Percentiles rank a stretch among this genome's conserved stretches.
Evolutionary conservation across 1,140 invertebrate species (phyloP).

Genomic region (Leguminivora glycinivorella): DNA sequence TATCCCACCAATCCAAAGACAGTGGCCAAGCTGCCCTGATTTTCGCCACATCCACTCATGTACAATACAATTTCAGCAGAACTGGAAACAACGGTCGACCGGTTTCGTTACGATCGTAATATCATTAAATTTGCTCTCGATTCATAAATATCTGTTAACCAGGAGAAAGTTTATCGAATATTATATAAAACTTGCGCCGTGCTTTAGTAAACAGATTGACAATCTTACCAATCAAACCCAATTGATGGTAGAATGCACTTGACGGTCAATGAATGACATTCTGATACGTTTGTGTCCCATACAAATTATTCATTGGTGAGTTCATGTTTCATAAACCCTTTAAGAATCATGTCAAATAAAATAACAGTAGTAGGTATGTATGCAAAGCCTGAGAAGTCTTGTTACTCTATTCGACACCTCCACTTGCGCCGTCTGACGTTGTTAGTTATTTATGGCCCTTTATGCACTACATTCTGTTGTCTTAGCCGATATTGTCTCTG

Average conservation of each 20-base stretch:
- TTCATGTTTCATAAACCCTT: not conserved
- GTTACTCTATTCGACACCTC: conserved; percentile 14
- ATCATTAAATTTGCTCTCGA: conserved; percentile 11
- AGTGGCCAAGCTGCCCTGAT: conserved; percentile 11
- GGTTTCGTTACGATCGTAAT: conserved; percentile 11
- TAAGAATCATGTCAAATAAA: not conserved
- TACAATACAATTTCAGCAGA: conserved; percentile 5
- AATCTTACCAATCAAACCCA: conserved; percentile 58
- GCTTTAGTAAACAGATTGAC: conserved; percentile 15
- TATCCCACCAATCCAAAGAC: not conserved
- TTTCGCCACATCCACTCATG: conserved; percentile 5
- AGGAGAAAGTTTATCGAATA: conserved; percentile 23
- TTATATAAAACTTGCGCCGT: not conserved
- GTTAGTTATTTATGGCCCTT: conserved; percentile 17
- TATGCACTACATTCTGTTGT: not conserved
- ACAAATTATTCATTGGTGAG: conserved; percentile 20
- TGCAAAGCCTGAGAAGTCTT: not conserved
- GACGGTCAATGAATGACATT: conserved; percentile 33
- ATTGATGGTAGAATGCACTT: conserved; percentile 46
- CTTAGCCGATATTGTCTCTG: conserved; percentile 1
- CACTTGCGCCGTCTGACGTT: conserved; percentile 11
- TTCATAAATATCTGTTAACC: conserved; percentile 9
- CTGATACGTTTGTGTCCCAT: conserved; percentile 36
- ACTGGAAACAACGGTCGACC: conserved; percentile 9
- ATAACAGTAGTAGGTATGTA: not conserved